Evolutionary conservation across 2,888 invertebrate species (phyloP), one percentile per base, ranked within the genome.

Genomic region (Clepsis dumicolana): DNA sequence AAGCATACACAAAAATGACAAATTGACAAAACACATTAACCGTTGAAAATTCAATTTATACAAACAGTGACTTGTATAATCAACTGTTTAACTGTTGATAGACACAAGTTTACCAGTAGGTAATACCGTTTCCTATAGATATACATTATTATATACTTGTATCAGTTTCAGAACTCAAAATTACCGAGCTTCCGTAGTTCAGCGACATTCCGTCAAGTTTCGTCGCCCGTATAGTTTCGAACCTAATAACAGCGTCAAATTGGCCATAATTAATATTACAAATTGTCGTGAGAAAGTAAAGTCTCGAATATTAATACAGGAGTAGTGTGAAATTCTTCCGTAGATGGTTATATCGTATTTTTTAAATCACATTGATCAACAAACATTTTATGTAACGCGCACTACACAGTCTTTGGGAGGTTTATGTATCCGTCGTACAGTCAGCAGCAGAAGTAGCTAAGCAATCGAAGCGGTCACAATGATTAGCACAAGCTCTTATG

Each of bases 151-250:
- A n/a, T 38, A n/a, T 38, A 38, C 18, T 38, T 62, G 62, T 67
- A 67, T 57, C 67, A 67, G 67, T 67, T 67, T 52, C 56, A 50
- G 62, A 67, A 67, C 62, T 67, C 62, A 56, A 67, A 59, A 48
- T 67, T 60, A 50, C 50, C 16, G 44, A 57, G 35, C 21, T 48
- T 56, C 62, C 27, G 56, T 29, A 63, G 48, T 38, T 60, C 52
- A 10, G 52, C 38, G 66, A 50, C 61, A 50, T 67, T 67, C 56
- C 67, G 27, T 57, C 10, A 67, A 67, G 62, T 67, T 67, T 27
- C 29, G 18, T 14, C 25, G 67, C 62, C 29, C 48, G 38, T 50
- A 44, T 62, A 61, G 61, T 66, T 61, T 54, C 29, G 54, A 66
- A 66, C 54, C 21, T 44, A 65, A 52, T 65, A 65, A 35, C 53